These are phyloP conservation scores for Tipula vernalis DNA, from an alignment of 2,888 invertebrate genomes.

Conservation along the genomic window DNA sequence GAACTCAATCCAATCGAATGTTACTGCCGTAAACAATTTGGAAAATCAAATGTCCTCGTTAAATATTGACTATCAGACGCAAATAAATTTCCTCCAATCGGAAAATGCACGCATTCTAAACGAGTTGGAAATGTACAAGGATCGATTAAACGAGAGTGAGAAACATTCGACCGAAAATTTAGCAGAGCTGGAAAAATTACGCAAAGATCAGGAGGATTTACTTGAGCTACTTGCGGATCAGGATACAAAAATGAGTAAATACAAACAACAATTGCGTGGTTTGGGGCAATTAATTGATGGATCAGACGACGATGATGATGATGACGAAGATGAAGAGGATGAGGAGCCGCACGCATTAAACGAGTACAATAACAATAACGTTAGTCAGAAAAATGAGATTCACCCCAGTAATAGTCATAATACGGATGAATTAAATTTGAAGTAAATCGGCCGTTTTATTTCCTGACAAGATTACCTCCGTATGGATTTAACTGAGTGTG, in stretches of 20 bases:
- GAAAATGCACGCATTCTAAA: constrained; percentile 31
- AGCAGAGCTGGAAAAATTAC: constrained; percentile 49
- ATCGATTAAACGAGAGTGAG: constrained; percentile 25
- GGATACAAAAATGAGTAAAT: constrained; percentile 49
- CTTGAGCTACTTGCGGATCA: constrained; percentile 83
- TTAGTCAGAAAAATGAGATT: not conserved
- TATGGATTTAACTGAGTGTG: not conserved
- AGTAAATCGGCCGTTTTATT: not conserved
- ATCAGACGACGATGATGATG: constrained; percentile 34
- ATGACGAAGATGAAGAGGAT: constrained; percentile 20
- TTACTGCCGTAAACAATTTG: constrained; percentile 6
- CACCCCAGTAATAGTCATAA: not conserved
- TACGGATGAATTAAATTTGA: not conserved
- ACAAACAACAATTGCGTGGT: constrained; percentile 43
- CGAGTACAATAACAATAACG: not conserved
- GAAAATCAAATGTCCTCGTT: constrained; percentile 15
- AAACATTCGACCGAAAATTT: constrained; percentile 21
- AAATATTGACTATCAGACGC: constrained; percentile 15
- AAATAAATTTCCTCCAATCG: constrained; percentile 23
- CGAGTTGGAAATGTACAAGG: constrained; percentile 28
- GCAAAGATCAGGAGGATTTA: constrained; percentile 88
- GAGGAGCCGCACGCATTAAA: not conserved
- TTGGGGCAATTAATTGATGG: constrained; percentile 35
- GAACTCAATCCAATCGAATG: constrained; percentile 9
- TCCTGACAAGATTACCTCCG: not conserved